Base-by-base conservation (phyloP, 2,113 vertebrate species). In the Ellobius talpinus region DNA sequence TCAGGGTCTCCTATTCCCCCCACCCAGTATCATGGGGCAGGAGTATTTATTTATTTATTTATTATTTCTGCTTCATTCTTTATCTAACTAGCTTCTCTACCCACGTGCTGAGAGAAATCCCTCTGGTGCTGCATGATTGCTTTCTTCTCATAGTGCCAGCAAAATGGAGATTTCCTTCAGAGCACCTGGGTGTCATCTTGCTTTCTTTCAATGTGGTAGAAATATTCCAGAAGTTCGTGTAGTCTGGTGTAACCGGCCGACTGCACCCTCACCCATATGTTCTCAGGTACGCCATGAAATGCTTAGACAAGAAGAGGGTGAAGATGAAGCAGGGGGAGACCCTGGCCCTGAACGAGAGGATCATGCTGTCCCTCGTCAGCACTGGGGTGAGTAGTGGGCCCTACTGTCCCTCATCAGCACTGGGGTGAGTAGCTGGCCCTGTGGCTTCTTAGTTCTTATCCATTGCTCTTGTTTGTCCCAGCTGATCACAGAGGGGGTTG, bases 291-390 rank as follows among this genome's bases (percentile, higher is more conserved):
- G 99, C 99, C 90, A 99, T 99, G 99, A 99, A 99, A 97, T 99
- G 99, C 99, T 97, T 99, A 98, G 99, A 99, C 98, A 99, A 99
- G 98, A 99, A 99, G 98, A 99, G 99, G 97, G 99, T 99, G 98
- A 99, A 99, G 98, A 99, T 99, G 99, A 99, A 99, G 97, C 99
- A 99, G 98, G 99, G 99, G 11, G 99, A 99, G 98, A 99, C 99
- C 0, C 98, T 99, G 93, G 99, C 99, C 76, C 99, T 99, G 97
- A 99, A 99, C 26, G 99, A 99, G 97, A 99, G 99, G 97, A 99
- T 99, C 97, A 99, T 99, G 99, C 98, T 99, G 98, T 99, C 99
- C 2, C 98, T 99, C 86, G 99, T 99, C 98, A 99, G 99, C 98
- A 99, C 99, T 21, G 99, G 99, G 98, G 47, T 45, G 45, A 45